Conservation (phyloP, 2,888 invertebrate species). For the Ganaspis brasiliensis region DNA sequence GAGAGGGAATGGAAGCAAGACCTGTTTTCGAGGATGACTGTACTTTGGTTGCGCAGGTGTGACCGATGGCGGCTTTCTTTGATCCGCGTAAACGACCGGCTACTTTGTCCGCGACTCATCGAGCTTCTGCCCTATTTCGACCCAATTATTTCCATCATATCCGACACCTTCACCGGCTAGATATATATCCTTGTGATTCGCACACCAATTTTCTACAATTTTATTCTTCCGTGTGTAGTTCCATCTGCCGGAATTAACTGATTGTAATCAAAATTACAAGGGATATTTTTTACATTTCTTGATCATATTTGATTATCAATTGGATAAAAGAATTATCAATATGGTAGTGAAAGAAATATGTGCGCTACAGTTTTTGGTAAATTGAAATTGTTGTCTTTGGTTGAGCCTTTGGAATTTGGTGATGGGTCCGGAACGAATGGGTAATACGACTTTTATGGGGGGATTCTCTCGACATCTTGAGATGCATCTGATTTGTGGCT, state of each 20-base stretch:
- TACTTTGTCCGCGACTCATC: slow-evolving; percentile 76
- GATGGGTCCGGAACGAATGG: slow-evolving; percentile 78
- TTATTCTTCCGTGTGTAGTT: not conserved
- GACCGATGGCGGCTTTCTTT: slow-evolving; percentile 79
- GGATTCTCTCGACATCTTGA: slow-evolving; percentile 70
- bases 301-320: not conserved
- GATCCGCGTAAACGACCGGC: slow-evolving; percentile 77
- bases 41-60: slow-evolving; percentile 79
- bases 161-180: slow-evolving; percentile 51
- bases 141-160: slow-evolving; percentile 55
- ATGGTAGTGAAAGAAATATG: no score
- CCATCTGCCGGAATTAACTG: slow-evolving; percentile 9
- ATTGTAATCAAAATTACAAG: slow-evolving; percentile 2
- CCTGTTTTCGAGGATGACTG: slow-evolving; percentile 73
- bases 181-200: slow-evolving; percentile 27
- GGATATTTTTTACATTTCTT: not conserved
- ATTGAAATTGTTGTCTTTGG: slow-evolving; percentile 29
- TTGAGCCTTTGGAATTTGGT: slow-evolving; percentile 69
- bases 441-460: slow-evolving; percentile 80
- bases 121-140: slow-evolving; percentile 59
- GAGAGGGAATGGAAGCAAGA: slow-evolving; percentile 55
- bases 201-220: slow-evolving; percentile 25
- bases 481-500: slow-evolving; percentile 79
- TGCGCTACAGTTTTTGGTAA: not conserved
- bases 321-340: not conserved